phyloP scores from a whole-genome alignment of 2,888 invertebrate species.

The Smittia aterrima region DNA sequence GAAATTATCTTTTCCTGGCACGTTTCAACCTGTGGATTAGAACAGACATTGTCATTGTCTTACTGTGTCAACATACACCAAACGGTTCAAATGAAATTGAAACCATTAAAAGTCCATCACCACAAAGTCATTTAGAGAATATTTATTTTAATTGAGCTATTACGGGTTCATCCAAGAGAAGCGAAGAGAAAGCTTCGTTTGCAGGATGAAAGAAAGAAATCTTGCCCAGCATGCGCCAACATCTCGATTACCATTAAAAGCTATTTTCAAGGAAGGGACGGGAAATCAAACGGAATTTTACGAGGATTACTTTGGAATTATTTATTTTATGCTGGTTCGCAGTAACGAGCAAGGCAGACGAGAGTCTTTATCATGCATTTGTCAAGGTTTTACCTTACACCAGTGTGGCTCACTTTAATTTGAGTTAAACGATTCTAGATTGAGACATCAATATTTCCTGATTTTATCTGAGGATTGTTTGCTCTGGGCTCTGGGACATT shows the following conservation, averaged over 20 bases:
- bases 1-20: slow-evolving; percentile 89
- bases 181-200: slow-evolving; percentile 4
- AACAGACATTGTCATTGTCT: slow-evolving; percentile 27
- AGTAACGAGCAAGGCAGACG: background rate
- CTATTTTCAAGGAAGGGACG: slow-evolving; percentile 3
- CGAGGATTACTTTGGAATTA: slow-evolving; percentile 39
- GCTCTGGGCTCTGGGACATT: too few species aligned
- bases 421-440: too few species aligned
- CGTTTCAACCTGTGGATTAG: slow-evolving; percentile 71
- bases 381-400: too few species aligned
- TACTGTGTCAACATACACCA: background rate
- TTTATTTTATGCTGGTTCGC: slow-evolving; percentile 22
- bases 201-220: background rate
- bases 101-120: slow-evolving; percentile 37
- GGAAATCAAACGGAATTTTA: slow-evolving; percentile 39
- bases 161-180: slow-evolving; percentile 4
- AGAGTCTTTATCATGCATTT: background rate
- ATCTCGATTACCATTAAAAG: slow-evolving; percentile 7
- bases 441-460: too few species aligned
- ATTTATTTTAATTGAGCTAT: slow-evolving; percentile 38
- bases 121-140: slow-evolving; percentile 25
- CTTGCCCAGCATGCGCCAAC: background rate
- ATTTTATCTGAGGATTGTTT: too few species aligned
- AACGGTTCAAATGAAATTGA: slow-evolving; percentile 17
- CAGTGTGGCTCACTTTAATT: too few species aligned